Evolutionary conservation across 2,797 vertebrate genomes (phyloP), one percentile per base, ranked within the genome.

Genomic region (Psittacula echo): DNA sequence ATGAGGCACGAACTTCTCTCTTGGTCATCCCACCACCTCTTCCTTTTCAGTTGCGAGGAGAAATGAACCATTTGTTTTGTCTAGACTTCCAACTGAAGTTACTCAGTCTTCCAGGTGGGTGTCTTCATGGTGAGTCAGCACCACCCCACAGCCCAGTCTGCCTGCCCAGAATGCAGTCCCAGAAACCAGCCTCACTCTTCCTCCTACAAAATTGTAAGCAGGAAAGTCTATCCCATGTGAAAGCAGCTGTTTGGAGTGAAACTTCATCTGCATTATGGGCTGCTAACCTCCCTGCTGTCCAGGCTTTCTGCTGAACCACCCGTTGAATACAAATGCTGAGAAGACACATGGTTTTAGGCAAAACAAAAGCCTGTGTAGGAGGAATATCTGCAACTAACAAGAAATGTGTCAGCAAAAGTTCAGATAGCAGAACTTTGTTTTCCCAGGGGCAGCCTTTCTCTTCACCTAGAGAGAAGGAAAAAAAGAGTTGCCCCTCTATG

Each of bases 121-220:
- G 91, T 96, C 74, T 87, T 87, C 62, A n/a, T 75, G 23, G 62
- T 96, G 93, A 95, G 75, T 95, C 95, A 96, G 68, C 75, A 73
- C 10, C 72, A 58, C 94, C 87, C 71, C 77, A 53, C 91, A 72
- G 37, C 87, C 71, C 85, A 89, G 78, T 62, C 50, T 95, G 81
- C 66, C 62, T 94, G 84, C 62, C 74, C 89, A 79, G 87, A 96
- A 87, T 68, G 10, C 60, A 68, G 45, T 82, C 67, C 66, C 67
- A 91, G 89, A 82, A 89, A 79, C 61, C n/a, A 85, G 83, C 90
- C 78, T 56, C 0, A 0, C 78, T 89, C 60, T 89, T 93, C 72
- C 64, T 91, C 72, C 89, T 93, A 79, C 82, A 21, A 89, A 89
- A 73, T 58, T 78, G 71, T 61, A 34, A 89, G 71, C 89, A 82